Evolutionary conservation across 2,888 invertebrate genomes (phyloP), one percentile per base, ranked within the genome.

Genomic region (Siphonodentalium dalli): DNA sequence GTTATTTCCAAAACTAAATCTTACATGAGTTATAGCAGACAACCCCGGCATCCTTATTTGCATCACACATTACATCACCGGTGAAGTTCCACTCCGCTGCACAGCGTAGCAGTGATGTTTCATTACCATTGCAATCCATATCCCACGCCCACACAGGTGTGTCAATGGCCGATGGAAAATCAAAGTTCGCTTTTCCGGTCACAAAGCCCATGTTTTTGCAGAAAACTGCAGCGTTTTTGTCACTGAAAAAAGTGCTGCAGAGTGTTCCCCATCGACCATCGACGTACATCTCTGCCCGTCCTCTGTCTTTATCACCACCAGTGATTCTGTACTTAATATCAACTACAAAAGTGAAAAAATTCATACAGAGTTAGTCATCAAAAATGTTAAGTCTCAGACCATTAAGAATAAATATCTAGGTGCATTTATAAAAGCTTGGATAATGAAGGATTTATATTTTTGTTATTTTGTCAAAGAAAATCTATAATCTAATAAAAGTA

Each of bases 71-170:
- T 13, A 57, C 58, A 27, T 61, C 58, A 13, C 57, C 50, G 6
- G 53, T 48, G 0, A 48, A 42, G 45, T 66, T 61, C 69, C 66
- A 72, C 0, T 65, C 57, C 7, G 68, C 68, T 8, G 58, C 59
- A 69, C 90, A 90, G 58, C 89, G 86, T 49, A 85, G 83, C 1
- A 90, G 71, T 0, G 86, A 84, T 0, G 85, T 85, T 77, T 90
- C 90, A 60, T 87, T 87, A 13, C 90, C 90, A 0, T 79, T 72
- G 71, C 90, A 90, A 31, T 85, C 83, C 0, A 90, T 81, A 64
- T 88, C 87, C 66, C 89, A 89, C 83, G 90, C 87, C 76, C 87
- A 84, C 66, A 88, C 63, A 11, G 62, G 65, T 41, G 53, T 50
- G 13, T 41, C 43, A 11, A 34, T 40, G 2, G 41, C 24, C 1